phyloP scores from a whole-genome alignment of 2,113 vertebrate genomes.

The Pandion haliaetus region DNA sequence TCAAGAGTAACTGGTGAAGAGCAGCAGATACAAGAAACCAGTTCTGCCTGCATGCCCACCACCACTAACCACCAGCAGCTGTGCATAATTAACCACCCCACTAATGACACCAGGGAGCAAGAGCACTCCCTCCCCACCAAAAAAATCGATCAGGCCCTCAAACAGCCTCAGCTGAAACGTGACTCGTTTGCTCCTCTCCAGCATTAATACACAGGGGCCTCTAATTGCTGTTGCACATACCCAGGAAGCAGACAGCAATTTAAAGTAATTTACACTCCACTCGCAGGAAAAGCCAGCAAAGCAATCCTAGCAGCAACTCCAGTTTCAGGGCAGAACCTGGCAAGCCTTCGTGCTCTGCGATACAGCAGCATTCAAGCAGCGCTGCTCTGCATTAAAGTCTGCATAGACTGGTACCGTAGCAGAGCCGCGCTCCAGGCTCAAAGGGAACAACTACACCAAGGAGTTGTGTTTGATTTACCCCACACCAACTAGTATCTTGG shows the following conservation, averaged over 20 bases:
- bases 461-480: not conserved
- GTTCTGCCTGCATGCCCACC: not conserved
- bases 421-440: accelerated
- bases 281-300: not conserved
- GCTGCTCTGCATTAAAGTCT: not conserved
- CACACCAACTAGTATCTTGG: accelerated
- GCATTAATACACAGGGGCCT: not conserved
- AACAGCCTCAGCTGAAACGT: not conserved
- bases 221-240: not conserved
- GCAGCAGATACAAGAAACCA: not conserved
- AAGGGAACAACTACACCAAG: no score
- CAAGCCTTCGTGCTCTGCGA: not conserved
- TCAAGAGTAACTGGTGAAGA: not conserved
- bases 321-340: not conserved
- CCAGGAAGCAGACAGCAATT: not conserved
- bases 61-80: not conserved
- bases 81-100: not conserved
- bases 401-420: accelerated
- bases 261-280: not conserved
- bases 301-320: not conserved
- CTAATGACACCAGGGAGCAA: not conserved
- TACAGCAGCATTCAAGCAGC: not conserved
- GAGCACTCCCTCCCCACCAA: not conserved
- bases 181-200: not conserved
- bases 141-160: not conserved